Evolutionary conservation across 2,113 vertebrate genomes (phyloP), one percentile per base, ranked within the genome.

Genomic region (Himantopus leucocephalus): DNA sequence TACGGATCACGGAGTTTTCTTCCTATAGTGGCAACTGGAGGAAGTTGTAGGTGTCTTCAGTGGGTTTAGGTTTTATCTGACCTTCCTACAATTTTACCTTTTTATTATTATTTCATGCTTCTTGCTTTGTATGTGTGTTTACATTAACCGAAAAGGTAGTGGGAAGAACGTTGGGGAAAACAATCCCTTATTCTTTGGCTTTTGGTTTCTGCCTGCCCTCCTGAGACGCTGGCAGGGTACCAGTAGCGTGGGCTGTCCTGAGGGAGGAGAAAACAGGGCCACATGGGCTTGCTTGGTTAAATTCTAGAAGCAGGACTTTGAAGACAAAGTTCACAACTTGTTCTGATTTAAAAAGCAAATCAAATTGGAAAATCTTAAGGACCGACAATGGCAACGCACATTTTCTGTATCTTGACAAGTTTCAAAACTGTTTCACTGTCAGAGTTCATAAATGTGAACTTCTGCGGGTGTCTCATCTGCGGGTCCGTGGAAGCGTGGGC

Each of bases 251-350:
- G 63, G 9, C 52, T 55, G 66, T 45, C 66, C 62, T 4, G 12
- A 41, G 21, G 34, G 24, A 85, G 79, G 48, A 73, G 58, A 30
- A 73, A n/a, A 47, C 21, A 26, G 9, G 52, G n/a, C 16, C 60
- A n/a, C 15, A 7, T 0, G 1, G n/a, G 34, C 34, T 68, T n/a
- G 23, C 34, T 56, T 1, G 1, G 10, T 52, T 56, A 22, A 39
- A 41, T 43, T 62, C 53, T 50, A 17, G 26, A 56, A 66, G 58
- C 24, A 67, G 19, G 43, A 2, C 18, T 64, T 56, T 50, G 32
- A 35, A 35, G 35, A 35, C 50, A 30, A 43, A 64, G 37, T 18
- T 62, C 14, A 8, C 45, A 39, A 45, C 60, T 68, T 34, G 16
- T 41, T 50, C 35, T 26, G 32, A 23, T 67, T 39, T 79, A 18